Base-by-base conservation (phyloP, 2,113 vertebrate genomes). In the Tupaia tana region DNA sequence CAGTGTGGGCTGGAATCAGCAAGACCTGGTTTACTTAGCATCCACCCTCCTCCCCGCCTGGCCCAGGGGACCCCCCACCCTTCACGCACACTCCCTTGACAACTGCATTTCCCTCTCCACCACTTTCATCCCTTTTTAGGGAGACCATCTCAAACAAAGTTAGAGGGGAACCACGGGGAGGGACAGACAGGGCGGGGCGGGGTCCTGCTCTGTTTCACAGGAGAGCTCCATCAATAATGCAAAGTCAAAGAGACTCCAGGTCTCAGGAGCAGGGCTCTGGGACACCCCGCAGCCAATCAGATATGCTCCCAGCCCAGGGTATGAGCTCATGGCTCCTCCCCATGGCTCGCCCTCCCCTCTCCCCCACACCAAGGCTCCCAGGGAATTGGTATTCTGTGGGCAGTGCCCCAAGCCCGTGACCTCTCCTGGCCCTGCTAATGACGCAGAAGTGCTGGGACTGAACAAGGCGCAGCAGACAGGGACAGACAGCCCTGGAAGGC, bases 161-260 rank as follows among this genome's bases (percentile, higher is more conserved):
- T 18, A 54, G 20, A 59, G 16, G 64, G 63, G 71, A 89, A 58
- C 59, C 43, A 80, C 13, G 25, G 5, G 27, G 14, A 8, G 24
- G 52, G 59, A 56, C 12, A 27, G n/a, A 80, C 56, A 56, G 77
- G 61, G 79, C n/a, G 86, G 66, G 82, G 56, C 6, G 15, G 61
- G 58, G 81, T 82, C 83, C 94, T 86, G 86, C 90, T 97, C 91
- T 86, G 9, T 97, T 97, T 96, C 93, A 88, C 89, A 95, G 93
- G 96, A 97, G 93, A 95, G 73, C 59, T 63, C 75, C 87, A 97
- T 98, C 94, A 97, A 97, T 98, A 97, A 98, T 97, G 94, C 84
- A 98, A 96, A 96, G 89, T 91, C 93, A 94, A 66, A 96, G 95
- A 97, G 75, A 95, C 96, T 97, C 73, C 84, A 54, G 61, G 91